Evolutionary conservation across 2,888 invertebrate genomes (phyloP).

Genomic region (Cinara cedri): DNA sequence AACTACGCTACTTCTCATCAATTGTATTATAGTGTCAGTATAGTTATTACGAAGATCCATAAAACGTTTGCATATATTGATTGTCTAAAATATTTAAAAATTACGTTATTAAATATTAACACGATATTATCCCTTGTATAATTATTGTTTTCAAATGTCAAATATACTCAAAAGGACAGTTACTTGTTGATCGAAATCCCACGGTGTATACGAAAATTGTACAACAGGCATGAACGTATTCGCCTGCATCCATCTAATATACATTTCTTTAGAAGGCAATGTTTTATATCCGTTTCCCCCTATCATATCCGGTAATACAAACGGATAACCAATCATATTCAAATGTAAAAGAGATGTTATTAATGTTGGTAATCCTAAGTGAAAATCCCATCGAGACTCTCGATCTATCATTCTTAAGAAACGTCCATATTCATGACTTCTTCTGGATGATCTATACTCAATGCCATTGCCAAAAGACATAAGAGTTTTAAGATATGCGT

Average conservation of each 20-base stretch:
- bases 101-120: too few relatives aligned
- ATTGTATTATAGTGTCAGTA: conserved; percentile 68
- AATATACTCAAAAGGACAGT: background rate
- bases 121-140: too few relatives aligned
- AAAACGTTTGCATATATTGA: conserved; percentile 70
- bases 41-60: conserved; percentile 72
- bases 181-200: conserved; percentile 74
- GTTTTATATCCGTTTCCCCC: conserved; percentile 73
- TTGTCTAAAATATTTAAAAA: conserved; percentile 65
- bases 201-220: conserved; percentile 81
- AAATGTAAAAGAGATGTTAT: conserved; percentile 74
- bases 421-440: conserved; percentile 73
- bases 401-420: conserved; percentile 82
- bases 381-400: conserved; percentile 71
- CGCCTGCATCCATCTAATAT: conserved; percentile 80
- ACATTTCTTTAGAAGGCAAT: conserved; percentile 70
- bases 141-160: too few relatives aligned
- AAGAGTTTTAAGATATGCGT: conserved; percentile 67
- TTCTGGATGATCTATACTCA: conserved; percentile 76
- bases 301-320: conserved; percentile 81
- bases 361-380: conserved; percentile 75
- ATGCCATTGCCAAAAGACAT: conserved; percentile 69
- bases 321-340: conserved; percentile 72
- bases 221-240: conserved; percentile 79
- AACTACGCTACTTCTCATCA: conserved; percentile 69